phyloP scores from a whole-genome alignment of 2,888 invertebrate genomes.

The Diogma glabrata region DNA sequence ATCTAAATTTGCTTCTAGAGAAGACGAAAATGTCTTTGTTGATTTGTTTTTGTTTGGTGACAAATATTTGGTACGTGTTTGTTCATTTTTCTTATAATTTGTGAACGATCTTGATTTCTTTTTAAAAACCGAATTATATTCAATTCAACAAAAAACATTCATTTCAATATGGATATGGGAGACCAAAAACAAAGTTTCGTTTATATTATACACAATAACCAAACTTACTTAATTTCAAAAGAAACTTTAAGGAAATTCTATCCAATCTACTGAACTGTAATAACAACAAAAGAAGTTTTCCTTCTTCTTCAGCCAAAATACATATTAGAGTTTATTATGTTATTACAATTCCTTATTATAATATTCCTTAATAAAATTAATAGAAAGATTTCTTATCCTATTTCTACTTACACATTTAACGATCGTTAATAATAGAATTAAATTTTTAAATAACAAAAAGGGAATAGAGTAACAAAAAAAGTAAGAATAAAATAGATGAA shows the following conservation, averaged over 20 bases:
- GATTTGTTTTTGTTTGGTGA: too few species aligned
- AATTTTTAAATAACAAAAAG: too few species aligned
- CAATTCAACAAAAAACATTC: too few species aligned
- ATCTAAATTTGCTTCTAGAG: too few species aligned
- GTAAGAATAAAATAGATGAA: too few species aligned
- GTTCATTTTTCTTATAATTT: slow-evolving; percentile 9
- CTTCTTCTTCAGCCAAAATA: slow-evolving; percentile 7
- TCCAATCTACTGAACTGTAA: slow-evolving; percentile 1
- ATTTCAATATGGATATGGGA: too few species aligned
- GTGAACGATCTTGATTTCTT: not conserved
- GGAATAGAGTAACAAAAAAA: too few species aligned
- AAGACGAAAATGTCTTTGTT: too few species aligned
- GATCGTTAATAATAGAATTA: slow-evolving; percentile 9
- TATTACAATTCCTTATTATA: slow-evolving; percentile 3
- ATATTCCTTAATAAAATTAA: not conserved
- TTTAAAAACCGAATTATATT: not conserved
- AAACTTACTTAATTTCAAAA: slow-evolving; percentile 2
- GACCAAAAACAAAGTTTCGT: not conserved
- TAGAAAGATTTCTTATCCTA: slow-evolving; percentile 3
- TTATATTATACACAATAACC: slow-evolving; percentile 1
- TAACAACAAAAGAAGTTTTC: not conserved
- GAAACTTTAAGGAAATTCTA: not conserved
- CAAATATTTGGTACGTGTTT: slow-evolving; percentile 7
- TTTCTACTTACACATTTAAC: slow-evolving; percentile 8
- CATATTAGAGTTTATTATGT: not conserved